Evolutionary conservation across 2,113 vertebrate genomes (phyloP).

Genomic region (Solea solea): DNA sequence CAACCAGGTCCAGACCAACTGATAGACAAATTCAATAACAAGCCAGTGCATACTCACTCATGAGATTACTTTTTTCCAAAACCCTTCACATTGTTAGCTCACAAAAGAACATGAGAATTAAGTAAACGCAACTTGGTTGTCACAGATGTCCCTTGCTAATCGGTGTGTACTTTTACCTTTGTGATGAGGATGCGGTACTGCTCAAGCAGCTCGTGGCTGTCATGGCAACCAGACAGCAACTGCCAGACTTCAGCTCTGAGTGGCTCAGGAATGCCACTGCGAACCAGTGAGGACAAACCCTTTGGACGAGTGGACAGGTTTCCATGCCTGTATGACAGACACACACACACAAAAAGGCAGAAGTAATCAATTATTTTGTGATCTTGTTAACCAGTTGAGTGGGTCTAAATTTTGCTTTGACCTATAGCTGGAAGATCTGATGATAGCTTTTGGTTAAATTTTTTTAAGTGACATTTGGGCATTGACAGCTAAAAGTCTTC

Average conservation of each 20-base stretch:
- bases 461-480: background rate
- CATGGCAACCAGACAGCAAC: slow-evolving; percentile 93
- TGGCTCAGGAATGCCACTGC: slow-evolving; percentile 92
- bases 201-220: slow-evolving; percentile 93
- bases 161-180: slow-evolving; percentile 83
- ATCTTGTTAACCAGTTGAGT: slow-evolving; percentile 26
- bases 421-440: slow-evolving; percentile 12
- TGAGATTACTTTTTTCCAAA: background rate
- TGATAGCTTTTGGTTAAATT: background rate
- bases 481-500: background rate
- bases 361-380: slow-evolving; percentile 14
- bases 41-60: background rate
- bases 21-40: background rate
- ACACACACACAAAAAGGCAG: slow-evolving; percentile 19
- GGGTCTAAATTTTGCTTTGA: background rate
- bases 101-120: background rate
- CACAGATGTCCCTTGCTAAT: background rate
- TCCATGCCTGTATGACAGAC: slow-evolving; percentile 84
- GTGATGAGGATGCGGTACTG: slow-evolving; percentile 95
- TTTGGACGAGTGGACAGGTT: slow-evolving; percentile 92
- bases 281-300: slow-evolving; percentile 89
- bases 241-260: slow-evolving; percentile 98
- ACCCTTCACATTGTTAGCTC: background rate
- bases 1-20: background rate
- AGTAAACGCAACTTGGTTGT: background rate